These are phyloP conservation scores for Gymnogyps californianus DNA, from an alignment of 2,113 vertebrate species.

Conservation along the genomic window DNA sequence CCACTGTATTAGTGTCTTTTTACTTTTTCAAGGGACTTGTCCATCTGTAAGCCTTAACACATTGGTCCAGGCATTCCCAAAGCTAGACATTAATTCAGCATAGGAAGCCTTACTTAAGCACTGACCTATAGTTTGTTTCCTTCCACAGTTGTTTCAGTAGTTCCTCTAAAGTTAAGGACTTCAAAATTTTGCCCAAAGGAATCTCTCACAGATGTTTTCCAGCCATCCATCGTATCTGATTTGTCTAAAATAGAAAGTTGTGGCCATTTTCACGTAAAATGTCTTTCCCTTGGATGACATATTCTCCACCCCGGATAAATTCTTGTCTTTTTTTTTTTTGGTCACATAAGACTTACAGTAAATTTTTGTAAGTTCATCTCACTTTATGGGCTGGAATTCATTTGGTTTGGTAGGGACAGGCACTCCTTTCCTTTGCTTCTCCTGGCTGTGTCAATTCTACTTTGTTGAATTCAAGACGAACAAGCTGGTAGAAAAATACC, in stretches of 20 bases:
- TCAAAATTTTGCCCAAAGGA: not conserved
- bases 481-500: not conserved
- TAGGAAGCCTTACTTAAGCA: not conserved
- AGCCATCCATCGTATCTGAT: not conserved
- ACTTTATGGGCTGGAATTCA: not conserved
- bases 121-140: not conserved
- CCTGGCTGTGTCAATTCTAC: not conserved
- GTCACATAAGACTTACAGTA: not conserved
- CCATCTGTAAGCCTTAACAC: not conserved
- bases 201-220: not conserved
- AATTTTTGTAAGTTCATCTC: not conserved
- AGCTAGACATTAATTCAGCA: not conserved
- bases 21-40: not conserved
- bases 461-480: not conserved
- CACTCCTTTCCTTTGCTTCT: slow-evolving; percentile 48
- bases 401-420: not conserved
- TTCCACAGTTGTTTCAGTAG: not conserved
- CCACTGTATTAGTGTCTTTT: accelerated
- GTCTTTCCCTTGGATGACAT: not conserved
- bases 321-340: not conserved
- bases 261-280: not conserved
- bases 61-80: not conserved
- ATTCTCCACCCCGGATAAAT: not conserved
- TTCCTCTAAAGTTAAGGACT: not conserved
- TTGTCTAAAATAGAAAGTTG: not conserved